These are phyloP conservation scores for Spilogale gracilis DNA, from an alignment of 2,113 vertebrate genomes.

Conservation along the genomic window DNA sequence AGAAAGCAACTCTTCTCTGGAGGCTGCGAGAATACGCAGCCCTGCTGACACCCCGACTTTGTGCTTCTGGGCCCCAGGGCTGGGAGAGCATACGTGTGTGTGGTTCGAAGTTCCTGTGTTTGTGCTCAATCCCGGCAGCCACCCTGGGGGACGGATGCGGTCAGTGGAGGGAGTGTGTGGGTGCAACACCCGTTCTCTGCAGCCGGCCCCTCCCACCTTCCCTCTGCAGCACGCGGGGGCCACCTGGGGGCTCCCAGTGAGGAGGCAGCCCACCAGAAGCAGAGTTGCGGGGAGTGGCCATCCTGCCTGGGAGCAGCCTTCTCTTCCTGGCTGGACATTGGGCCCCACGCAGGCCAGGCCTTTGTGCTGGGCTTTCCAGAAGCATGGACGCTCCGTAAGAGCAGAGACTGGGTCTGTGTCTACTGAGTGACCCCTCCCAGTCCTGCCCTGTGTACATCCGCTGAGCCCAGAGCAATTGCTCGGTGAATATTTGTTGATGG, in stretches of 20 bases:
- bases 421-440: accelerated
- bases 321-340: accelerated
- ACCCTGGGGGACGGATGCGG: background rate
- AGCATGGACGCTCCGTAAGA: accelerated
- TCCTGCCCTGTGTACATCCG: no score
- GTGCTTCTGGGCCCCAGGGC: accelerated
- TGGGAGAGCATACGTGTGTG: accelerated
- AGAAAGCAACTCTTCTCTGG: accelerated
- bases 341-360: accelerated
- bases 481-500: no score
- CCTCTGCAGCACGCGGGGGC: accelerated
- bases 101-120: accelerated
- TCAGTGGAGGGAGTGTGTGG: accelerated
- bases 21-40: accelerated
- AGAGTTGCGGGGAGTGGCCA: accelerated
- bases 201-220: background rate
- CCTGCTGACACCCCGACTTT: background rate
- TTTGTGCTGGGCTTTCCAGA: background rate
- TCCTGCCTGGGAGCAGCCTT: accelerated
- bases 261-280: background rate
- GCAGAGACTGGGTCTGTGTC: accelerated
- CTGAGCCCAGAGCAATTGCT: accelerated
- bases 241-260: accelerated
- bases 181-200: no score
- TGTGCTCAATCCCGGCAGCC: background rate